Base-by-base conservation (phyloP, 2,113 vertebrate genomes). In the Grus americana region DNA sequence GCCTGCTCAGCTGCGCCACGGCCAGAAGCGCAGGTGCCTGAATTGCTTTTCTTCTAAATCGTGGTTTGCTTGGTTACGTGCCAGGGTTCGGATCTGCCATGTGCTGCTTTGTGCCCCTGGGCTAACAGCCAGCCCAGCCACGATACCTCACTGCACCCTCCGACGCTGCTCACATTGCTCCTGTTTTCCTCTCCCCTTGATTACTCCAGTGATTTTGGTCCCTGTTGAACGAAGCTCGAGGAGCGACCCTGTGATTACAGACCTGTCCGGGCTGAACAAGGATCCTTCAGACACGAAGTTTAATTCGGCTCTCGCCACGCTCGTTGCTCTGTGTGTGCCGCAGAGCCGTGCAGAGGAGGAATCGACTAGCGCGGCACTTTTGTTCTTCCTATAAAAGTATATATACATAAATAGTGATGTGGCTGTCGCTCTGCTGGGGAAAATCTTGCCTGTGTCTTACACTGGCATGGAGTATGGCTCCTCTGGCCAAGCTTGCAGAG, bases 131-230 rank as follows among this genome's bases (percentile, higher is more conserved):
- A 76, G 47, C 88, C 63, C 34, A 4, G 79, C 65, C 75, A 18
- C 3, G 13, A 65, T 63, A 50, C 40, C 15, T 40, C 34, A 3
- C 20, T 2, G 3, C 23, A 4, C 30, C 46, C n/a, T 36, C 58
- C 2, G 0, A 6, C 1, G 2, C 74, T 26, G 32, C 2, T 1
- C 46, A 5, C 2, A 1, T 75, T 20, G 0, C n/a, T 23, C 55
- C 58, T 62, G 9, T 9, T 26, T 15, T 47, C 54, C 42, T 62
- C 94, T 74, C 23, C 38, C 40, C 32, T n/a, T 52, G 30, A 29
- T 44, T 47, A 12, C 61, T 32, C 50, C 38, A 18, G 49, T 34
- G 52, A 34, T 62, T 81, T 42, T 27, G 49, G 76, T 59, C 63
- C 34, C 54, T 12, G 19, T 2, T 30, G 65, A 62, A 27, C 0